Evolutionary conservation across 2,113 vertebrate species (phyloP).

Genomic region (Mesoclemmys tuberculata): DNA sequence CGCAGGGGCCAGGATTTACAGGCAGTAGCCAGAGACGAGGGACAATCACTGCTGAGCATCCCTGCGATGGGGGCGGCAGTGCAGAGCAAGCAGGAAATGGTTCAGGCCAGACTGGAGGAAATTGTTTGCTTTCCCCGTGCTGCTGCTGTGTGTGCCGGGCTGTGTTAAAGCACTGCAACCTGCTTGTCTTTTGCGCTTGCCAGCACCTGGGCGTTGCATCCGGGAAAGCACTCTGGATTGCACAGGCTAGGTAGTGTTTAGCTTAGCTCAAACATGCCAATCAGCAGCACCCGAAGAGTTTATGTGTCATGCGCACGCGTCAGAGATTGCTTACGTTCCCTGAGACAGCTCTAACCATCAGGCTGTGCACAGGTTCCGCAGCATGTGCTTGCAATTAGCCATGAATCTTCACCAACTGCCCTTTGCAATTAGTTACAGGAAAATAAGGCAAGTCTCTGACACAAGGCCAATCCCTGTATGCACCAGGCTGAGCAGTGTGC

Average conservation of each 20-base stretch:
- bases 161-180: rapidly evolving
- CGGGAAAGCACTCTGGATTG: slow-evolving; percentile 17
- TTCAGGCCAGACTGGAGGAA: neutral
- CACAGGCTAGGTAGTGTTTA: slow-evolving; percentile 76
- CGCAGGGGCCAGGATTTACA: neutral
- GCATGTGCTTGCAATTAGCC: neutral
- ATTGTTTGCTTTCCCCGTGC: slow-evolving; percentile 1
- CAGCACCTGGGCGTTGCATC: slow-evolving; percentile 21
- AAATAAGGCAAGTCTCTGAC: neutral
- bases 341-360: slow-evolving; percentile 21
- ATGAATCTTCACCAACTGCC: neutral
- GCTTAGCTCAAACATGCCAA: slow-evolving; percentile 73
- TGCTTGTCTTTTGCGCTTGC: neutral
- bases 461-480: neutral
- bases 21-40: no score
- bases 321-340: slow-evolving; percentile 32
- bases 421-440: neutral
- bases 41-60: neutral
- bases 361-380: neutral
- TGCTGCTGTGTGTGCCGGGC: slow-evolving; percentile 28
- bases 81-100: neutral
- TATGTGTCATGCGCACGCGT: slow-evolving; percentile 60
- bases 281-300: slow-evolving; percentile 75
- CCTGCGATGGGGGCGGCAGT: slow-evolving; percentile 3
- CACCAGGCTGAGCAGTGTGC: neutral